These are phyloP conservation scores for Urocynchramus pylzowi DNA, from an alignment of 2,113 vertebrate genomes.

Conservation along the genomic window DNA sequence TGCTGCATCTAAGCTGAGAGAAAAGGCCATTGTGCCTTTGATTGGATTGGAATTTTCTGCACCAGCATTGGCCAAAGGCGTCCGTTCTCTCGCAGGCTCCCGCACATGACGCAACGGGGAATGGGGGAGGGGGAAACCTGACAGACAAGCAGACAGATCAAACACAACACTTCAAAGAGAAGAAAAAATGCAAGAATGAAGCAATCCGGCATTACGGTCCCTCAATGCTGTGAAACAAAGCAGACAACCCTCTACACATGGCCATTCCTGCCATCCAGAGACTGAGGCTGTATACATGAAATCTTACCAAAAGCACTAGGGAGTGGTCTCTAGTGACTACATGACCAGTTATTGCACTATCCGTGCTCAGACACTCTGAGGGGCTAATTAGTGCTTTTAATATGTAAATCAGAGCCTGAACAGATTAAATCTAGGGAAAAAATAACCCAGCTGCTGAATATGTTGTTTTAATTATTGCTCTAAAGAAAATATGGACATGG, in stretches of 20 bases:
- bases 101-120: not conserved
- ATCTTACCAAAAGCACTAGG: constrained; percentile 69
- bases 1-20: constrained; percentile 13
- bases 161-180: constrained; percentile 82
- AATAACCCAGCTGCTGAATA: constrained; percentile 95
- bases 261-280: constrained; percentile 73
- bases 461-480: constrained; percentile 89
- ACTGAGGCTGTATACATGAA: constrained; percentile 62
- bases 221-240: constrained; percentile 71
- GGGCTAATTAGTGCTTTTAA: constrained; percentile 99
- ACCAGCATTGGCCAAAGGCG: not conserved
- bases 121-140: constrained; percentile 32
- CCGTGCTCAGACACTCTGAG: constrained; percentile 88
- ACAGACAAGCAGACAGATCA: constrained; percentile 81
- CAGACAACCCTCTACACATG: constrained; percentile 71
- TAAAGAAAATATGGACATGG: constrained; percentile 72
- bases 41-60: not conserved
- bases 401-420: constrained; percentile 96
- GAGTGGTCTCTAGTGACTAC: constrained; percentile 74
- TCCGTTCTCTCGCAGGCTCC: not conserved
- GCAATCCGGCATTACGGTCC: constrained; percentile 54
- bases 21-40: not conserved
- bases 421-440: constrained; percentile 86
- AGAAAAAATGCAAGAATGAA: constrained; percentile 69
- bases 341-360: constrained; percentile 85